Evolutionary conservation across 1,140 invertebrate genomes (phyloP), one percentile per base, ranked within the genome.

Genomic region (Popillia japonica): DNA sequence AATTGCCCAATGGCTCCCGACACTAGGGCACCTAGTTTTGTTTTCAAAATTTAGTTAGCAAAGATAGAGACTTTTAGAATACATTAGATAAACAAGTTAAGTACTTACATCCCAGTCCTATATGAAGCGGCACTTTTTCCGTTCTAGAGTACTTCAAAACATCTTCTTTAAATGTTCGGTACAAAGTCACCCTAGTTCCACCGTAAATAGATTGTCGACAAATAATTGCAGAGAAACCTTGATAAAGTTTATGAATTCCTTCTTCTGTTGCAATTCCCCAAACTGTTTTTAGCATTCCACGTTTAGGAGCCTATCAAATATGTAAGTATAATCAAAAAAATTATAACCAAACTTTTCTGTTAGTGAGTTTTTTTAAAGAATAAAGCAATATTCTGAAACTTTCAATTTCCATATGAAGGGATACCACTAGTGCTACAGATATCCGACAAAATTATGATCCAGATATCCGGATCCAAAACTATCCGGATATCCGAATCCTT

Each of bases 1-100:
- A 96, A 95, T 88, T 98, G 96, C 10, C 94, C 94, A 42, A 96
- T 85, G 2, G 92, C 93, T 0, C 96, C 96, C 9, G 96, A 94
- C 9, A 90, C 88, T 76, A 96, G 89, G n/a, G 96, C 96, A 82
- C 92, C 91, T 86, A 80, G 80, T n/a, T n/a, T n/a, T n/a, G n/a
- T n/a, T n/a, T n/a, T n/a, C n/a, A n/a, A n/a, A 79, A 42, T 75
- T 42, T n/a, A 0, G 14, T 78, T 34, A 9, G n/a, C n/a, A n/a
- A n/a, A n/a, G n/a, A n/a, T n/a, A n/a, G 6, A 20, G 10, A 68
- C 0, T 11, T 68, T 14, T 9, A 23, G 17, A 48, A 11, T 11
- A 11, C n/a, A 8, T 11, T n/a, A n/a, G n/a, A n/a, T n/a, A n/a
- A n/a, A n/a, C n/a, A n/a, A n/a, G n/a, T 4, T 48, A 68, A 6